A percentile compares a stretch with the other conserved stretches of the same genome.
These are phyloP conservation scores for Esperia sulphurella DNA, from an alignment of 2,888 invertebrate species.

Conservation along the genomic window DNA sequence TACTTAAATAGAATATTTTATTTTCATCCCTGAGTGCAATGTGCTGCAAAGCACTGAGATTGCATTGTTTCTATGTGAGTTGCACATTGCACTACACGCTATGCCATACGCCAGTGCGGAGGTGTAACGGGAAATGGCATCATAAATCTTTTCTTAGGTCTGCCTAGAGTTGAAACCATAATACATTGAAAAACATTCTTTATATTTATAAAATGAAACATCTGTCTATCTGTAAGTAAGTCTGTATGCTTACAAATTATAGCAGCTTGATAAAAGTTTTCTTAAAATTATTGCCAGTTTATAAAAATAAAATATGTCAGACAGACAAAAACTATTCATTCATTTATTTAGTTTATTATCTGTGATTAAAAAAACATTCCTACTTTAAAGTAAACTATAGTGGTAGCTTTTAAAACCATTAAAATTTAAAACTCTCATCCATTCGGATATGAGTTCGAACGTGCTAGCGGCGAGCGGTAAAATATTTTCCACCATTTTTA, in stretches of 20 bases:
- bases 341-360: too few species aligned
- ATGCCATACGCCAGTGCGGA: background rate
- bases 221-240: conserved; percentile 18
- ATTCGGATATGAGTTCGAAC: background rate
- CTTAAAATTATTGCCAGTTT: too few species aligned
- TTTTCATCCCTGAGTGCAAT: background rate
- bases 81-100: background rate
- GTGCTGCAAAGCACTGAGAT: background rate
- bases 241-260: too few species aligned
- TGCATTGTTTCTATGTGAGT: background rate
- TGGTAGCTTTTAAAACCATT: conserved; percentile 8
- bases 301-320: too few species aligned
- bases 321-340: too few species aligned
- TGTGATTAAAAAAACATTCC: too few species aligned
- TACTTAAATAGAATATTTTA: conserved; percentile 2
- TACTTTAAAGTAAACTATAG: too few species aligned
- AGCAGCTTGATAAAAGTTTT: too few species aligned
- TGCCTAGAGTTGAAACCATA: background rate
- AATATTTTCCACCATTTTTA: conserved; percentile 10
- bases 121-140: conserved; percentile 1
- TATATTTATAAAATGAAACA: background rate
- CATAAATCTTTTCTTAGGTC: conserved; percentile 4
- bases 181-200: too few species aligned
- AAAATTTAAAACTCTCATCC: conserved; percentile 11
- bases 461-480: background rate